Conservation (phyloP, 2,113 vertebrate genomes). For the Genyomyrus donnyi region DNA sequence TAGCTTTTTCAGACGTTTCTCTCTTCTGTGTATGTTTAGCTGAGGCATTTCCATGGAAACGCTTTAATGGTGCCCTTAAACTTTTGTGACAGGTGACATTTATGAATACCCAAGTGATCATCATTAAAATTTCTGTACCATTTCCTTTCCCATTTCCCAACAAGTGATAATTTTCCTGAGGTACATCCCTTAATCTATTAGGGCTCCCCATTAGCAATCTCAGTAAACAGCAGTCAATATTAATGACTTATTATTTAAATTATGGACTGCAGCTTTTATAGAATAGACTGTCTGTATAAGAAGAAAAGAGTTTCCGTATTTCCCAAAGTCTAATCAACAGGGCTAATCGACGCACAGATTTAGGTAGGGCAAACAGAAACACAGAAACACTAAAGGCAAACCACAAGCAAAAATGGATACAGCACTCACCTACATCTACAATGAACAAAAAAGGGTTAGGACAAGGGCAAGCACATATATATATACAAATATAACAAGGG, state of each 20-base stretch:
- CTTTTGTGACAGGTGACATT: not conserved
- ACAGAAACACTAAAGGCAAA: too few species aligned
- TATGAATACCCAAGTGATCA: not conserved
- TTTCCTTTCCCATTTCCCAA: not conserved
- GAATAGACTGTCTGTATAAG: not conserved
- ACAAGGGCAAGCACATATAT: too few species aligned
- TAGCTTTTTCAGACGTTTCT: not conserved
- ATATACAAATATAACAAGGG: too few species aligned
- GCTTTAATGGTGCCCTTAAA: not conserved
- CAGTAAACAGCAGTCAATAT: not conserved
- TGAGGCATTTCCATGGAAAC: not conserved
- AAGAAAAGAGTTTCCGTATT: not conserved
- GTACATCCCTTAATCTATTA: not conserved
- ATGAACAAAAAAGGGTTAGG: too few species aligned
- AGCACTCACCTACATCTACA: too few species aligned
- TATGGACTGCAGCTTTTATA: not conserved
- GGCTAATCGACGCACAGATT: too few species aligned
- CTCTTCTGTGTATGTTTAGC: not conserved
- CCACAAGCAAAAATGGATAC: too few species aligned
- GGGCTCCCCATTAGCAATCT: not conserved
- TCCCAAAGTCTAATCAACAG: too few species aligned
- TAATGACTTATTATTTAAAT: not conserved
- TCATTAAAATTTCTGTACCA: not conserved
- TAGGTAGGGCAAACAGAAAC: too few species aligned
- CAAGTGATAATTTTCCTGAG: not conserved